Conservation (phyloP, 2,113 vertebrate species). For the Orycteropus afer region DNA sequence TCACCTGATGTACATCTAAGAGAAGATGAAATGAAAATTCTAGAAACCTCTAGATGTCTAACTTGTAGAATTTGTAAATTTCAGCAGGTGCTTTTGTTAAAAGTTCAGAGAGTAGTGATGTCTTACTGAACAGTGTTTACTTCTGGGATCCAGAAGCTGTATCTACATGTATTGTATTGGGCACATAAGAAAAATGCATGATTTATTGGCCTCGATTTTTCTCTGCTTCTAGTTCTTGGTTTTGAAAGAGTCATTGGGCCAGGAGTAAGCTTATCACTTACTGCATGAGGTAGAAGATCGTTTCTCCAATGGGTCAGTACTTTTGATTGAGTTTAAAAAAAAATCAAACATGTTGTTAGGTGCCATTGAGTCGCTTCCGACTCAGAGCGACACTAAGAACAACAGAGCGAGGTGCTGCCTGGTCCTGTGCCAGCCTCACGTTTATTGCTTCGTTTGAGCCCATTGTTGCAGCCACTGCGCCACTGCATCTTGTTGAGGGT, state of each 20-base stretch:
- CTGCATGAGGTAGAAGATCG: neutral
- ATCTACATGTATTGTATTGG: neutral
- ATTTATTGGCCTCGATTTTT: neutral
- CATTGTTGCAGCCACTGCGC: too few relatives aligned
- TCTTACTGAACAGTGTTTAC: neutral
- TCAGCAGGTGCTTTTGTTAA: neutral
- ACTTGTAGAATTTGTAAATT: neutral
- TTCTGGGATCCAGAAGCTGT: neutral
- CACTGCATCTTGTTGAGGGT: too few relatives aligned
- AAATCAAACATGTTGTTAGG: neutral
- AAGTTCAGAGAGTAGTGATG: neutral
- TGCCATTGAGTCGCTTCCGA: too few relatives aligned
- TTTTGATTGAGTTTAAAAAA: slow-evolving; percentile 8
- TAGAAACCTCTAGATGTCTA: neutral
- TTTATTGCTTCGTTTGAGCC: too few relatives aligned
- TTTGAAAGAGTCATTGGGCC: neutral
- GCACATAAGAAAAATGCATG: neutral
- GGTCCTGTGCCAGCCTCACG: too few relatives aligned
- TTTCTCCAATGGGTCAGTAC: neutral
- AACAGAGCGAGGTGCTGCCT: too few relatives aligned
- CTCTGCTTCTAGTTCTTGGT: slow-evolving; percentile 25
- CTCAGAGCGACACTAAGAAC: too few relatives aligned
- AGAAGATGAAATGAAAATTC: neutral
- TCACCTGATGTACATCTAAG: neutral
- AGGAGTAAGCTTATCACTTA: neutral